Evolutionary conservation across 2,888 invertebrate species (phyloP), one percentile per base, ranked within the genome.

Genomic region (Hemaris fuciformis): DNA sequence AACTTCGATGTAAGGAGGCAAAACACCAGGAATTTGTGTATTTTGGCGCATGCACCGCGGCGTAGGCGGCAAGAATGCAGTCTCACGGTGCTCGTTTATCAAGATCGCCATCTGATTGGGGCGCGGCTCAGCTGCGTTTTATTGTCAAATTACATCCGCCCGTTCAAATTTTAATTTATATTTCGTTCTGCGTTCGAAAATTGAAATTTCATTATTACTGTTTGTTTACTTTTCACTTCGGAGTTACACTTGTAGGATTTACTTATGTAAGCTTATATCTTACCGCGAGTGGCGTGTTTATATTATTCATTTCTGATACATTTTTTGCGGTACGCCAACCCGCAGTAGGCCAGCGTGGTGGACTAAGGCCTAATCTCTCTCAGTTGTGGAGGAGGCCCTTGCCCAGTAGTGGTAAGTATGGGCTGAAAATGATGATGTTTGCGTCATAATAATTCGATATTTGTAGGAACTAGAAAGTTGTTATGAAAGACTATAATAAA

Each of bases 11-110:
- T 13, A 27, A 27, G 27, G n/a, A 4, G 0, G n/a, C n/a, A 2
- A 1, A 13, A 18, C 8, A 27, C 53, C 3, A 8, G 31, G 27
- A 53, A 31, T 53, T 53, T n/a, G 38, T 31, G 18, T 31, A 22
- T 43, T 18, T 20, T 43, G 20, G 20, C 22, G 43, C 43, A 43
- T 46, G 23, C 22, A 27, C 27, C 25, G n/a, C n/a, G 15, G 31
- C 31, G 45, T 60, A 41, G 59, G 53, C 62, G 63, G 71, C 71
- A 84, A 87, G 85, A 91, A 76, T 91, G 91, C 91, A 90, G 84
- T 88, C 89, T 92, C 91, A 91, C 86, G 85, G 84, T 77, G 83
- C 71, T 92, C 91, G 88, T 92, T 91, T 91, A 91, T 92, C 92
- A 92, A 85, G 88, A 90, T 90, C 89, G 90, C 84, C 87, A 83